phyloP scores from a whole-genome alignment of 1,140 invertebrate genomes.

The Bombyx mori region DNA sequence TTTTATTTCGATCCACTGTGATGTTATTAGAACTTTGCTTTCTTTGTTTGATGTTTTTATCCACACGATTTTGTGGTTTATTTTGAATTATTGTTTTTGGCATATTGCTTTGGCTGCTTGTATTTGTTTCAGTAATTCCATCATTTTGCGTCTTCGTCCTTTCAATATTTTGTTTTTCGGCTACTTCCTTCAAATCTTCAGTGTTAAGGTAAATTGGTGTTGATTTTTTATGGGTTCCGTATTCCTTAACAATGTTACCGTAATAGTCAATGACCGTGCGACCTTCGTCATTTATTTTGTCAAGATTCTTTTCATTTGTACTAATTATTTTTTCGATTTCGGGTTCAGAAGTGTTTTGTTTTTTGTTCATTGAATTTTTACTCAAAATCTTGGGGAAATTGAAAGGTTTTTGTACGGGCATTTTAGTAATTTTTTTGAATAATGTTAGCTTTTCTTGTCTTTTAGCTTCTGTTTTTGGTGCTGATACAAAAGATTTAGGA shows the following conservation, averaged over 20 bases:
- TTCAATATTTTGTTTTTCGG: constrained; percentile 54
- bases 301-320: constrained; percentile 39
- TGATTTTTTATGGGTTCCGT: constrained; percentile 71
- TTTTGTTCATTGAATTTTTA: constrained; percentile 50
- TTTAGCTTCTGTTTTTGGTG: constrained; percentile 39
- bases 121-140: constrained; percentile 11
- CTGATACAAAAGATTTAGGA: too few relatives aligned
- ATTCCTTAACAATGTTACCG: constrained; percentile 82
- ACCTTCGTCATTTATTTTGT: constrained; percentile 72
- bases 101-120: constrained; percentile 1
- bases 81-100: constrained; percentile 13
- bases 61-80: constrained; percentile 18
- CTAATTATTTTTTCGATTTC: constrained; percentile 20
- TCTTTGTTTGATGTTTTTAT: constrained; percentile 19
- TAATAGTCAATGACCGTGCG: constrained; percentile 85
- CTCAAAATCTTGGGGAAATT: constrained; percentile 51
- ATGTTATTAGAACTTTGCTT: constrained; percentile 7
- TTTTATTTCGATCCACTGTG: constrained; percentile 16
- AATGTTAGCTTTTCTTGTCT: constrained; percentile 59
- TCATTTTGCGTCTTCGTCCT: constrained; percentile 18
- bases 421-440: constrained; percentile 66
- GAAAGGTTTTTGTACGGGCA: constrained; percentile 58
- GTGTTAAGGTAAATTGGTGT: constrained; percentile 74
- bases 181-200: constrained; percentile 75
- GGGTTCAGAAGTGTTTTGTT: constrained; percentile 20